A percentile compares a stretch with the other conserved stretches of the same genome.
Conservation (phyloP, 2,797 vertebrate genomes). For the Pangasius mekongensis region DNA sequence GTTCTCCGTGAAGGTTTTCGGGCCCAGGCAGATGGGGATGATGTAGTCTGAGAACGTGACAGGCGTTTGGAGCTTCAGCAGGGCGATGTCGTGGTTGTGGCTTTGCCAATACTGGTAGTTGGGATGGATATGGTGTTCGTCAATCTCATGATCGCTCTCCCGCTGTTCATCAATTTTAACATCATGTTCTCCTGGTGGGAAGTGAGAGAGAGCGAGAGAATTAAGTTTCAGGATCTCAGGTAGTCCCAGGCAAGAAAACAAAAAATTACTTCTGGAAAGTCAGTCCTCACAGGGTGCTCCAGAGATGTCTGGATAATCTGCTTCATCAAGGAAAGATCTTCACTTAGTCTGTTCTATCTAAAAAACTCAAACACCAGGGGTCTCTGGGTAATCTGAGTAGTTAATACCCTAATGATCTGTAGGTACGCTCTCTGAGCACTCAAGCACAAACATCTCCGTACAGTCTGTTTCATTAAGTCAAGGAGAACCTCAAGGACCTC, state of each 20-base stretch:
- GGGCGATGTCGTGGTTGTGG: constrained; percentile 89
- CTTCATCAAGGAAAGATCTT: neutral
- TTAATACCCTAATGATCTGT: neutral
- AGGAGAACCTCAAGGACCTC: neutral
- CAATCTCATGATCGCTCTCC: constrained; percentile 77
- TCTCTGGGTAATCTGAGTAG: neutral
- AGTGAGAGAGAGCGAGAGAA: no score
- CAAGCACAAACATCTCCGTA: neutral
- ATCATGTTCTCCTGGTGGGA: constrained; percentile 84
- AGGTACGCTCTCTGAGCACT: neutral
- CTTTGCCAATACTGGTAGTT: constrained; percentile 70
- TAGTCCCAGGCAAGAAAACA: neutral
- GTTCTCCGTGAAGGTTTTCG: constrained; percentile 81
- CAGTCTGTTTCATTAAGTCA: neutral
- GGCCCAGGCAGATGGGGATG: constrained; percentile 87
- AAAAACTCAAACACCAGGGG: neutral
- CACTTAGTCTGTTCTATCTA: neutral
- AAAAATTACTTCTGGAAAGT: neutral
- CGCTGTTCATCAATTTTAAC: constrained; percentile 66
- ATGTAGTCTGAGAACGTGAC: constrained; percentile 77
- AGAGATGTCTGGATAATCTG: neutral
- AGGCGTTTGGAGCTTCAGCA: constrained; percentile 80
- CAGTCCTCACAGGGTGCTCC: neutral
- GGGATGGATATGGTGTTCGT: constrained; percentile 68
- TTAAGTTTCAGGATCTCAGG: neutral